Conservation (phyloP, 2,888 invertebrate genomes). For the Adineta ricciae region DNA sequence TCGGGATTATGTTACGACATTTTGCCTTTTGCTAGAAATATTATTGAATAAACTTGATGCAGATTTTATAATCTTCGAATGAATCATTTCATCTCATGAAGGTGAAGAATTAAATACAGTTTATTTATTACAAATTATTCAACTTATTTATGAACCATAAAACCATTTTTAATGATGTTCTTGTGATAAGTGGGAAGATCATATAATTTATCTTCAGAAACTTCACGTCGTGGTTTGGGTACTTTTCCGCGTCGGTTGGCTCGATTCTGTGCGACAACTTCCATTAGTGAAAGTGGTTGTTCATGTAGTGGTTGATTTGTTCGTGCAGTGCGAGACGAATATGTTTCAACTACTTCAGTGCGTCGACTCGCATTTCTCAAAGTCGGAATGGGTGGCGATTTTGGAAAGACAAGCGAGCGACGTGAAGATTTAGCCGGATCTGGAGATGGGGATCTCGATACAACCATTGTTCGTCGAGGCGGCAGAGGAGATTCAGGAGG, state of each 20-base stretch:
- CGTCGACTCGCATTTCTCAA: not conserved
- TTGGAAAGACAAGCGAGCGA: not conserved
- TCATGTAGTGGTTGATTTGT: not conserved
- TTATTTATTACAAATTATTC: not conserved
- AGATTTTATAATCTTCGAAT: too few relatives aligned
- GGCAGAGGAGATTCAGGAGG: not conserved
- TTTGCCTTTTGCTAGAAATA: too few relatives aligned
- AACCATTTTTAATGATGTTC: constrained; percentile 1
- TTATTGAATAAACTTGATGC: too few relatives aligned
- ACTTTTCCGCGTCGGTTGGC: not conserved
- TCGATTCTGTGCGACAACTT: not conserved
- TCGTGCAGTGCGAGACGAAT: too few relatives aligned
- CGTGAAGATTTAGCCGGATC: not conserved
- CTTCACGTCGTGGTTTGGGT: not conserved
- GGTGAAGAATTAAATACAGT: too few relatives aligned
- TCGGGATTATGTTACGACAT: too few relatives aligned
- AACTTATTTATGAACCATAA: not conserved
- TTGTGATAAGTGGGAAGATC: not conserved
- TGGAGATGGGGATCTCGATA: not conserved
- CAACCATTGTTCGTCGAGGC: too few relatives aligned
- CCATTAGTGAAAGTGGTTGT: not conserved
- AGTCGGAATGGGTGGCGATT: not conserved
- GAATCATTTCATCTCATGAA: too few relatives aligned
- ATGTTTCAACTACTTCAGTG: not conserved
- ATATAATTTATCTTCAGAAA: not conserved